Percentiles rank a stretch among this genome's conserved stretches.
Conservation (phyloP, 2,113 vertebrate genomes). For the Falcunculus frontatus region DNA sequence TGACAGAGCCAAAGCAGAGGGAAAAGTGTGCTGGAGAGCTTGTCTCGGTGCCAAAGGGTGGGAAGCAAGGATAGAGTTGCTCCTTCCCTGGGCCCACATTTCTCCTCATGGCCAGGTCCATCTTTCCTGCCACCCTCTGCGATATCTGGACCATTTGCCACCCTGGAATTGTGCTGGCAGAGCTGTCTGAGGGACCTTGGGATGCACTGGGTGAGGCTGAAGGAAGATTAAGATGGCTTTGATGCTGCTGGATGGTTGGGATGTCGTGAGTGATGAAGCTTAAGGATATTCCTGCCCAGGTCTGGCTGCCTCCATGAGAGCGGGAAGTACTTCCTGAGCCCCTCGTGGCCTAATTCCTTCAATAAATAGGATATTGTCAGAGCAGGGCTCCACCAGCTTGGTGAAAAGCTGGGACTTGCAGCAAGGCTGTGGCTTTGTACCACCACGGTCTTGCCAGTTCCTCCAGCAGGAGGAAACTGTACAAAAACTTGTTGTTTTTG, state of each 20-base stretch:
- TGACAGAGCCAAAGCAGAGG: neutral
- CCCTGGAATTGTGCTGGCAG: accelerated
- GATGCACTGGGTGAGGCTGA: neutral
- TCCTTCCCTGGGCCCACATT: accelerated
- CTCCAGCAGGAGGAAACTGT: neutral
- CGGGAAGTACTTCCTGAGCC: neutral
- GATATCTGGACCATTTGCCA: accelerated
- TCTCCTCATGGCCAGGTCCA: accelerated
- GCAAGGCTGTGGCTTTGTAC: neutral
- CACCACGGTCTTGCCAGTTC: neutral
- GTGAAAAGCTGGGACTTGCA: neutral
- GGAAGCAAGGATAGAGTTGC: neutral
- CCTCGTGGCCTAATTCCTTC: neutral
- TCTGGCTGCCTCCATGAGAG: accelerated
- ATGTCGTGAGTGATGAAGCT: neutral
- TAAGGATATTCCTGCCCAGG: neutral
- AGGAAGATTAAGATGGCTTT: neutral
- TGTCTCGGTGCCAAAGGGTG: neutral
- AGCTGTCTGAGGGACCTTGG: neutral
- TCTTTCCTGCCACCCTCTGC: neutral
- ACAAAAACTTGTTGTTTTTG: neutral
- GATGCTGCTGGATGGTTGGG: accelerated
- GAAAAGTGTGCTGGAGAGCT: neutral
- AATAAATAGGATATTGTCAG: neutral
- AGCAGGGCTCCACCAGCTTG: neutral